Percentiles rank a stretch among this genome's conserved stretches.
phyloP scores from a whole-genome alignment of 2,113 vertebrate species.

The Sebastes schlegelii region DNA sequence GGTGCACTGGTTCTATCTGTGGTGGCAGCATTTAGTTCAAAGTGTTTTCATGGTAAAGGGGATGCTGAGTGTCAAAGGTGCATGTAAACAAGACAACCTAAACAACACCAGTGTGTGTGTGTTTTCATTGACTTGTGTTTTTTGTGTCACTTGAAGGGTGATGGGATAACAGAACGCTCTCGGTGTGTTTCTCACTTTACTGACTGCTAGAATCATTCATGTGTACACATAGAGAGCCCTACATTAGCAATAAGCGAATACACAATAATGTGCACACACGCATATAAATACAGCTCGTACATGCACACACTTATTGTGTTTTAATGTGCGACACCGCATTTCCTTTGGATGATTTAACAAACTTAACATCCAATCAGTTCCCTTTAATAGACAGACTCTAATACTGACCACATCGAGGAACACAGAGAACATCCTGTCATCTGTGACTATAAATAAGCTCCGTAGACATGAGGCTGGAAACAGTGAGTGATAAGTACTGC shows the following conservation, averaged over 20 bases:
- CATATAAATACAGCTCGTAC: not conserved
- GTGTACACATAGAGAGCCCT: not conserved
- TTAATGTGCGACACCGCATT: not conserved
- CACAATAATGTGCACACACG: not conserved
- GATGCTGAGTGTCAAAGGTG: not conserved
- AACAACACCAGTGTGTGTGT: not conserved
- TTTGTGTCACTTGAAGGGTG: not conserved
- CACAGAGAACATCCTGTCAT: slow-evolving; percentile 2
- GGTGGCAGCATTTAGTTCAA: not conserved
- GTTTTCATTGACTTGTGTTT: not conserved
- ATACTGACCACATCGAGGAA: slow-evolving; percentile 2
- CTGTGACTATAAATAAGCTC: not conserved
- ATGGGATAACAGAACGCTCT: not conserved
- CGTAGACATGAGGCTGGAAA: not conserved
- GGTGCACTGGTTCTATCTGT: not conserved
- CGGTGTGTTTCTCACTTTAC: not conserved
- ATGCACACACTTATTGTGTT: not conserved
- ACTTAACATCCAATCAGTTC: not conserved
- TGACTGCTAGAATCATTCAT: not conserved
- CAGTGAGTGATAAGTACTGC: not conserved
- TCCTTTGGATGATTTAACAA: not conserved
- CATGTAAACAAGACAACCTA: not conserved
- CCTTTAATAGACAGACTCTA: not conserved
- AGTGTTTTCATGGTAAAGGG: not conserved
- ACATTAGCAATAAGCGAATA: not conserved